These are phyloP conservation scores for cat (Felis catus) DNA, from an alignment of 2,113 vertebrate genomes.

Conservation along the genomic window DNA sequence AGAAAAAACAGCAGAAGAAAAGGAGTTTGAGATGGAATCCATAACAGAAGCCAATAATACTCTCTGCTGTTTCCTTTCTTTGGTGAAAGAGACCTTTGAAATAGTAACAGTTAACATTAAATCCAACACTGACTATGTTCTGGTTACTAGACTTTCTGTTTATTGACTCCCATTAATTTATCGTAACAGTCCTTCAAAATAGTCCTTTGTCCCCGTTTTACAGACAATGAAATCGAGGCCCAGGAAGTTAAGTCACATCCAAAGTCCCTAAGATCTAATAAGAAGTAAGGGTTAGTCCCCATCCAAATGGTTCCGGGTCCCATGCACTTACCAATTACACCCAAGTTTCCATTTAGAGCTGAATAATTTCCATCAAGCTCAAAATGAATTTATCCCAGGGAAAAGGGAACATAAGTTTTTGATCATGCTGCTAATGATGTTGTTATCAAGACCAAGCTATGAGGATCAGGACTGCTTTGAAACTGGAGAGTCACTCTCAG, in stretches of 20 bases:
- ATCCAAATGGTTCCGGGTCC: neutral
- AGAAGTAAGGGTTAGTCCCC: neutral
- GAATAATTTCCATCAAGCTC: neutral
- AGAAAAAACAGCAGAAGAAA: constrained; percentile 12
- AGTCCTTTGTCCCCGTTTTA: neutral
- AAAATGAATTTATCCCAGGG: neutral
- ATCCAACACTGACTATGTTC: neutral
- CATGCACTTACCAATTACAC: neutral
- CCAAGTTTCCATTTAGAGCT: neutral
- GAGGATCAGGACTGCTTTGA: neutral
- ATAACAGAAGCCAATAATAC: neutral
- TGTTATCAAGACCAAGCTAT: neutral
- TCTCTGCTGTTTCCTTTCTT: neutral
- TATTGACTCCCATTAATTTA: neutral
- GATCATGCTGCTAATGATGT: neutral
- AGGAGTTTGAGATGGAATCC: neutral
- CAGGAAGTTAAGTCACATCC: neutral
- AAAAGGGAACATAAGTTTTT: neutral
- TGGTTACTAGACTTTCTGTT: neutral
- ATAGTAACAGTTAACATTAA: neutral
- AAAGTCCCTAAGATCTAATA: neutral
- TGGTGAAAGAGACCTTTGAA: neutral
- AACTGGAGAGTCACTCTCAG: neutral
- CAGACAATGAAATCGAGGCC: neutral
- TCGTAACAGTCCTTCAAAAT: neutral